These are phyloP conservation scores for Mythimna vitellina DNA, from an alignment of 2,888 invertebrate genomes.

Conservation along the genomic window DNA sequence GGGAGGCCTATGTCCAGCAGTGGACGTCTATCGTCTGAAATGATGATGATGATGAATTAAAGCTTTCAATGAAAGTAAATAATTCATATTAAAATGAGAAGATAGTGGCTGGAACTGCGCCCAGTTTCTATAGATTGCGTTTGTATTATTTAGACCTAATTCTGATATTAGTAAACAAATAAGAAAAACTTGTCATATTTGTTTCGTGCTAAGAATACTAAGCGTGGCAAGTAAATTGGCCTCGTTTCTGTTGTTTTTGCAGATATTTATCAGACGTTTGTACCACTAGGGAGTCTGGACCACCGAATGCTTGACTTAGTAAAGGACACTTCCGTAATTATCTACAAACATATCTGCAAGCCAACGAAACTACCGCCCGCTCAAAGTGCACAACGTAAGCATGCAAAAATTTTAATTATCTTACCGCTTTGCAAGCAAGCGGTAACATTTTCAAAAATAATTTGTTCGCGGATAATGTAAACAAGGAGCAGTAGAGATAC, in stretches of 20 bases:
- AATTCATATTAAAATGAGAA: not conserved
- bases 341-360: constrained; percentile 23
- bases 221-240: constrained; percentile 4
- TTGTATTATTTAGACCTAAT: constrained; percentile 9
- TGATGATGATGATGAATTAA: no score
- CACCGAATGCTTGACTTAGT: constrained; percentile 3
- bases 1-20: no score
- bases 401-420: constrained; percentile 47
- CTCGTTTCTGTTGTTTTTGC: not conserved
- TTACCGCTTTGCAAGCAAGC: constrained; percentile 38
- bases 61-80: not conserved
- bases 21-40: no score
- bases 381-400: constrained; percentile 16
- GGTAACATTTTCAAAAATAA: constrained; percentile 46
- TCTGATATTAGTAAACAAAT: constrained; percentile 22
- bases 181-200: constrained; percentile 8
- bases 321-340: constrained; percentile 7
- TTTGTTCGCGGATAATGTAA: constrained; percentile 45
- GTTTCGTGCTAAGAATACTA: constrained; percentile 4
- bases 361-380: constrained; percentile 15
- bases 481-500: constrained; percentile 51
- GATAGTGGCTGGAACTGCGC: constrained; percentile 1
- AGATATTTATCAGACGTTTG: constrained; percentile 13
- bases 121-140: not conserved
- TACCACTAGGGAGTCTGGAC: no score